Evolutionary conservation across 2,113 vertebrate genomes (phyloP).

Genomic region (Clarias batrachus): DNA sequence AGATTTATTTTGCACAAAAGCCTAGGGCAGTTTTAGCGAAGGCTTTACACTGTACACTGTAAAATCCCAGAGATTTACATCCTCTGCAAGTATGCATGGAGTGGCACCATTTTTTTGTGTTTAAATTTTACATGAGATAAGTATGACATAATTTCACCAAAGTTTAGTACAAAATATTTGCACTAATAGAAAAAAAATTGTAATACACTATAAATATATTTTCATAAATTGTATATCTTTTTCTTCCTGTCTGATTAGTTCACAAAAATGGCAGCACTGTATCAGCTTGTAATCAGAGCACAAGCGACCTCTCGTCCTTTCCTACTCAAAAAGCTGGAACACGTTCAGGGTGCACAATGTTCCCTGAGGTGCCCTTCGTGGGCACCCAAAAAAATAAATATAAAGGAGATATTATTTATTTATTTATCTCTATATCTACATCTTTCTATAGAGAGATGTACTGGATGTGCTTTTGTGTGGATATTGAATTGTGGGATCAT

Average conservation of each 20-base stretch:
- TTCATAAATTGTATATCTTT: background rate
- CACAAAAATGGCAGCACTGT: background rate
- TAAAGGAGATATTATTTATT: too few relatives aligned
- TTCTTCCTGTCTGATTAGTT: background rate
- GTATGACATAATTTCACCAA: background rate
- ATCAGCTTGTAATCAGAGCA: too few relatives aligned
- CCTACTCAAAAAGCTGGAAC: slow-evolving; percentile 2
- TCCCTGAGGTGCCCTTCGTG: background rate
- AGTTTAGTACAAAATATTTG: background rate
- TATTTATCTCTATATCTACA: too few relatives aligned
- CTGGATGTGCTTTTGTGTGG: background rate
- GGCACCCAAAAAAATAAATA: background rate
- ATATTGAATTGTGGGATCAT: background rate
- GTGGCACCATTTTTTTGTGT: background rate
- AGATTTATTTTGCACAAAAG: slow-evolving; percentile 35
- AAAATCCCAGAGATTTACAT: slow-evolving; percentile 1
- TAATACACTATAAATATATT: background rate
- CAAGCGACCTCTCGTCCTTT: background rate
- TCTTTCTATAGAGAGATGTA: background rate
- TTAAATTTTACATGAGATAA: background rate
- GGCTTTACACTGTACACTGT: background rate
- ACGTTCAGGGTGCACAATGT: slow-evolving; percentile 13
- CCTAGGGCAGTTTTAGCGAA: slow-evolving; percentile 16
- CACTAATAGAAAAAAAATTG: background rate
- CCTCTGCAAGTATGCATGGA: background rate